These are phyloP conservation scores for Dynastes grantii DNA, from an alignment of 2,888 invertebrate species.

Conservation along the genomic window DNA sequence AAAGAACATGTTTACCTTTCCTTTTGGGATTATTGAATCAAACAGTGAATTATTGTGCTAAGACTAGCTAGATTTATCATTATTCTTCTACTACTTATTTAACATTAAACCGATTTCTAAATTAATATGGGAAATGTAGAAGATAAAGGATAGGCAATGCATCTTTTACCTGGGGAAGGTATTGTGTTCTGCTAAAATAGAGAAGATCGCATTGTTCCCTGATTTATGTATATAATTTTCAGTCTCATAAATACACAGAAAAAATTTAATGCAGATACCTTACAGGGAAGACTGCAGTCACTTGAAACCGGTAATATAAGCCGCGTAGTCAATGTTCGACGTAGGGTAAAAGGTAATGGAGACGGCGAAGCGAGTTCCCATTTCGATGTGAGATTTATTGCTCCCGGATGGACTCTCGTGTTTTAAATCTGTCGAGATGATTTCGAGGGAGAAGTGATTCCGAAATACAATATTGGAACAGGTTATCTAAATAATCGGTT, in stretches of 20 bases:
- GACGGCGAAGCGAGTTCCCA: neutral
- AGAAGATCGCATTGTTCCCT: constrained; percentile 20
- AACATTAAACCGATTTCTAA: neutral
- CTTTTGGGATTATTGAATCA: too few species aligned
- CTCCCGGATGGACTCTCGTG: neutral
- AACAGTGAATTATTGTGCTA: too few species aligned
- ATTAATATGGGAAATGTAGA: constrained; percentile 6
- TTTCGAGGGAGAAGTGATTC: neutral
- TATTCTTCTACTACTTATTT: neutral
- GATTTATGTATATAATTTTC: constrained; percentile 43
- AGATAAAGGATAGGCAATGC: neutral
- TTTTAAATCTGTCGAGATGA: constrained; percentile 18
- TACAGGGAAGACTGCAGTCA: constrained; percentile 2
- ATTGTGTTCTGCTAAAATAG: constrained; percentile 18
- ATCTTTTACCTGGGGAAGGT: constrained; percentile 15
- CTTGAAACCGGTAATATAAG: constrained; percentile 39
- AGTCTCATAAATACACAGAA: constrained; percentile 14
- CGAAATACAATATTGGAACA: constrained; percentile 1
- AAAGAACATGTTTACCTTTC: too few species aligned
- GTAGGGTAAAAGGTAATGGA: neutral
- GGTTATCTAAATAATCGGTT: too few species aligned
- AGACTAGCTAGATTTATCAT: too few species aligned
- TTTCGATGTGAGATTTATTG: constrained; percentile 35
- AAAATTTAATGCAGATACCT: constrained; percentile 31
- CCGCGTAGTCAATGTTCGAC: constrained; percentile 1